Conservation (phyloP, 2,113 vertebrate genomes). For the Apeltes quadracus region DNA sequence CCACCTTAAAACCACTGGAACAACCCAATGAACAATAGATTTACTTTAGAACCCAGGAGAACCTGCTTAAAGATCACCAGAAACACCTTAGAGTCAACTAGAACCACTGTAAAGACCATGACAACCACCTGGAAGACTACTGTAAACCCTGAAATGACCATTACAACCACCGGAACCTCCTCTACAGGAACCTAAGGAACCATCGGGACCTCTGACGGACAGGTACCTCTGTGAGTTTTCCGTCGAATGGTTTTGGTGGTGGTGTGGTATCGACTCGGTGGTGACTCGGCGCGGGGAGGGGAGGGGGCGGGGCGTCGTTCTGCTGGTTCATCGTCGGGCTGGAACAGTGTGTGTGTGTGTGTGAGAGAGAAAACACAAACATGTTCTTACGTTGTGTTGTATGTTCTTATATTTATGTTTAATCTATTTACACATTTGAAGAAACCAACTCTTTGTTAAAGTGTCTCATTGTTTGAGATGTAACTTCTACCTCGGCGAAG, state of each 20-base stretch:
- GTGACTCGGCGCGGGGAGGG: background rate
- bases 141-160: too few species aligned
- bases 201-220: slow-evolving; percentile 2
- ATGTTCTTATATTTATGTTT: too few species aligned
- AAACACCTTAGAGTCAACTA: background rate
- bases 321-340: slow-evolving; percentile 50
- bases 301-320: slow-evolving; percentile 25
- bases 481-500: slow-evolving; percentile 80
- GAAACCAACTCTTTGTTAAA: too few species aligned
- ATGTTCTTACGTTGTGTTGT: background rate
- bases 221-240: slow-evolving; percentile 48
- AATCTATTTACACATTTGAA: too few species aligned
- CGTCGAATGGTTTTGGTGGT: slow-evolving; percentile 68
- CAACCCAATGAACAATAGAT: background rate
- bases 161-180: too few species aligned
- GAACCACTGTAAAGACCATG: background rate
- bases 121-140: background rate
- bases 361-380: background rate
- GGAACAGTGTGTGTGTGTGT: slow-evolving; percentile 7
- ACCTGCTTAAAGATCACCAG: background rate
- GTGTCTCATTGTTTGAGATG: too few species aligned
- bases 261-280: slow-evolving; percentile 43
- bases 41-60: background rate
- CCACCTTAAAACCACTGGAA: background rate
- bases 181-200: background rate